phyloP scores from a whole-genome alignment of 2,888 invertebrate species.

The Noctua comes region DNA sequence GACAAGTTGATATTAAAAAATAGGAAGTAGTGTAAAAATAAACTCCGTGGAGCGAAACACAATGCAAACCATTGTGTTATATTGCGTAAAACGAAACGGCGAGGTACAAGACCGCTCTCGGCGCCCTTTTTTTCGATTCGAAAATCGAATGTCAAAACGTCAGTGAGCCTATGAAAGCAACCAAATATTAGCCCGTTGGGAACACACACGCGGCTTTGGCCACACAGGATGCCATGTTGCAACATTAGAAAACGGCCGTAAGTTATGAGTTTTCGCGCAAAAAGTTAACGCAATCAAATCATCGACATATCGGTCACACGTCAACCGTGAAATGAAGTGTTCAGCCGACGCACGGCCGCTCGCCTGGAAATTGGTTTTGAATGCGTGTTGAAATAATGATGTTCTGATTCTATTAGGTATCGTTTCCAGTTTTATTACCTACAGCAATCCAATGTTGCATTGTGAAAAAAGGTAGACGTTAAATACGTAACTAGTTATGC shows the following conservation, averaged over 20 bases:
- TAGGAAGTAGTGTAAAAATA: conserved; percentile 81
- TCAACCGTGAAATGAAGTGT: conserved; percentile 85
- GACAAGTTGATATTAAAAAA: conserved; percentile 77
- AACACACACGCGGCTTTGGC: conserved; percentile 86
- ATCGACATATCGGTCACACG: conserved; percentile 81
- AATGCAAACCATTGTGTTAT: conserved; percentile 78
- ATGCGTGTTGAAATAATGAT: conserved; percentile 64
- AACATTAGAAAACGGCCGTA: conserved; percentile 80
- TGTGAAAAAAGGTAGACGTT: conserved; percentile 4
- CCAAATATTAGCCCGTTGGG: conserved; percentile 83
- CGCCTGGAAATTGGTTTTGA: conserved; percentile 80
- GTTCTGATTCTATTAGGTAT: conserved; percentile 55
- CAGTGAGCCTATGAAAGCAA: conserved; percentile 86
- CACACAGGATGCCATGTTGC: conserved; percentile 87
- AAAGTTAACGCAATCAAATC: conserved; percentile 83
- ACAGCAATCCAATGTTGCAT: conserved; percentile 21
- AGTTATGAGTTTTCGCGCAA: conserved; percentile 79
- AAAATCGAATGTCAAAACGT: conserved; percentile 82
- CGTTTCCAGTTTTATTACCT: conserved; percentile 51
- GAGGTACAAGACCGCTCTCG: conserved; percentile 66
- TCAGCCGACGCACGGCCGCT: conserved; percentile 67
- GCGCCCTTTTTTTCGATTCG: conserved; percentile 79
- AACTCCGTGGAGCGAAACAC: conserved; percentile 73
- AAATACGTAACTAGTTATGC: not conserved
- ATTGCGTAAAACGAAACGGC: conserved; percentile 71